Evolutionary conservation across 2,797 vertebrate species (phyloP).

Genomic region (Catamblyrhynchus diadema): DNA sequence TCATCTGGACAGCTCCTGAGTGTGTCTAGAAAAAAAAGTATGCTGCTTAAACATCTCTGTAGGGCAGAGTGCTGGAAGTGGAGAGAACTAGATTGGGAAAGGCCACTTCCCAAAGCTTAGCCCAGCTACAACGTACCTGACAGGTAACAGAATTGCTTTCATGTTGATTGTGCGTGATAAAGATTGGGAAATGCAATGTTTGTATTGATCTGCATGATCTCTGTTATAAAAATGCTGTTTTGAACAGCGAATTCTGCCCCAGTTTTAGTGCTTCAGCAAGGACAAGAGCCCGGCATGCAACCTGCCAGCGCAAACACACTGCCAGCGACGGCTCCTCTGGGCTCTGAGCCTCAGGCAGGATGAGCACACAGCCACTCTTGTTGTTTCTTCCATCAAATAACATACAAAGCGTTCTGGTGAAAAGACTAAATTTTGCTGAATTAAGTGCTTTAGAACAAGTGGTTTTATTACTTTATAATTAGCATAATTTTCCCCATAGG

Average conservation of each 20-base stretch:
- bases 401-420: neutral
- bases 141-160: neutral
- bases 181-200: neutral
- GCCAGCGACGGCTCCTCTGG: neutral
- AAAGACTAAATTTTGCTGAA: conserved; percentile 69
- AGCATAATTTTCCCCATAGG: conserved; percentile 68
- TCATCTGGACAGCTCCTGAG: neutral
- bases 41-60: neutral
- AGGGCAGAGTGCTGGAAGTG: neutral
- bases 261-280: neutral
- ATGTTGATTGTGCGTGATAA: accelerated
- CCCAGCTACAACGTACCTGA: neutral
- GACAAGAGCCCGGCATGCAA: neutral
- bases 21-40: neutral
- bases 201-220: neutral
- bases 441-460: conserved; percentile 69
- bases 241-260: neutral
- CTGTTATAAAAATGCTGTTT: neutral
- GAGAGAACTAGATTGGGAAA: neutral
- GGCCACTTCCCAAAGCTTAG: neutral
- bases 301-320: neutral
- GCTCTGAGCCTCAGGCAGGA: neutral
- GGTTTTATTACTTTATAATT: conserved; percentile 76
- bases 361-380: neutral
- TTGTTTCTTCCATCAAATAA: neutral